Conservation (phyloP, 2,797 vertebrate genomes). For the Botia kubotai region DNA sequence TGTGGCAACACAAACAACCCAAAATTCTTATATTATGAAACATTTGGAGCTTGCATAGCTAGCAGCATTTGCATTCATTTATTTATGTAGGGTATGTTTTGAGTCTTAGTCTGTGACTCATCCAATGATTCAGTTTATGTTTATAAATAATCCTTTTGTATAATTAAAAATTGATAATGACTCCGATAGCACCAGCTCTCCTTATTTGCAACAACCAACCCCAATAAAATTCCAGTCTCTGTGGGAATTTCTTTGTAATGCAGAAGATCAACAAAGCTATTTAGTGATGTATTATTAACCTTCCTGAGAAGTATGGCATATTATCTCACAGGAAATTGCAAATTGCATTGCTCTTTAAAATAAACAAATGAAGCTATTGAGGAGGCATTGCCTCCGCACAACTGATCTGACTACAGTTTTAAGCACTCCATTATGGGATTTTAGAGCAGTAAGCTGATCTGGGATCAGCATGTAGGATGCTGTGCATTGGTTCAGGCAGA, state of each 20-base stretch:
- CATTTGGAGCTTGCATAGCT: neutral
- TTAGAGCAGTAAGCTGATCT: neutral
- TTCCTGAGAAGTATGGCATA: neutral
- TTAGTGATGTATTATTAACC: conserved; percentile 22
- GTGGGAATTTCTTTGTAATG: conserved; percentile 6
- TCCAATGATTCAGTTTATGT: conserved; percentile 2
- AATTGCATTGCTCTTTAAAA: conserved; percentile 11
- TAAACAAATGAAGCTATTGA: conserved; percentile 10
- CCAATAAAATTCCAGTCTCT: neutral
- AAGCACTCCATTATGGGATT: neutral
- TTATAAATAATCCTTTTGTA: conserved; percentile 4
- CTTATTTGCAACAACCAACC: neutral
- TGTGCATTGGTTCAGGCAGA: neutral
- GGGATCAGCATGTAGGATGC: neutral
- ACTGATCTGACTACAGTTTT: conserved; percentile 11
- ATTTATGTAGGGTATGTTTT: neutral
- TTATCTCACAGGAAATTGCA: neutral
- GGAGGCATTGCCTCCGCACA: neutral
- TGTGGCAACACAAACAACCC: neutral
- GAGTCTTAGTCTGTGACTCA: conserved; percentile 4
- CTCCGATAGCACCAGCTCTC: neutral
- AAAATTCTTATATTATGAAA: neutral
- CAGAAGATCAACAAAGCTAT: neutral
- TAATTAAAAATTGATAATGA: conserved; percentile 37
- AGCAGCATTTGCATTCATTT: neutral